Evolutionary conservation across 2,113 vertebrate species (phyloP), one percentile per base, ranked within the genome.

Genomic region (Coreoperca whiteheadi): DNA sequence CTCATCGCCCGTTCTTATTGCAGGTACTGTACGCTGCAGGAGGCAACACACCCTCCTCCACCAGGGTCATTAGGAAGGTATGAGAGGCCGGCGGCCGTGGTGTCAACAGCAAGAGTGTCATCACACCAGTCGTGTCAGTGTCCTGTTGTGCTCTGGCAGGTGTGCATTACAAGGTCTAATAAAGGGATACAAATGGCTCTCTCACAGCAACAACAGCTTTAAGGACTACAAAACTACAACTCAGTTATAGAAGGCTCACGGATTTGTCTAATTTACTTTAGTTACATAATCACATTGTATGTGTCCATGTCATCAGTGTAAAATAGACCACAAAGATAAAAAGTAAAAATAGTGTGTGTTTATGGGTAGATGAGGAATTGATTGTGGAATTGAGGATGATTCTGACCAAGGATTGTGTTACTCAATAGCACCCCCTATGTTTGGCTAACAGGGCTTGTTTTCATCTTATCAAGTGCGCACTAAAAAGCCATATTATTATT

Each of bases 401-500:
- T 67, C 37, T 74, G 39, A n/a, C 21, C 54, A 34, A 16, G 21
- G 12, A 64, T 14, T 56, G 37, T 37, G 57, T 25, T 60, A n/a
- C 84, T 82, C 86, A 79, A 84, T 28, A 87, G 93, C 91, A 59
- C 90, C 94, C 87, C 88, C 92, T 90, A 57, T 63, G 71, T 43
- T 78, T 65, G 50, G 57, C 74, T 77, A 79, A 53, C 8, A 34
- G 30, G 61, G 32, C 84, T 88, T 91, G 89, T 94, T 94, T 93
- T 94, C 86, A 87, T 90, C 87, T 85, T 87, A 86, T 88, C 79
- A 92, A 94, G 93, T 95, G 93, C 94, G 94, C 92, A 94, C 91
- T 88, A 82, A 82, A 50, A 84, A 87, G 59, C 74, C 69, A 85
- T 66, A 87, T 84, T 89, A 87, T 83, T 88, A 92, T 89, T 67